Percentiles rank a stretch among this genome's conserved stretches.
These are phyloP conservation scores for Gryllus longicercus DNA, from an alignment of 2,888 invertebrate species.

Conservation along the genomic window DNA sequence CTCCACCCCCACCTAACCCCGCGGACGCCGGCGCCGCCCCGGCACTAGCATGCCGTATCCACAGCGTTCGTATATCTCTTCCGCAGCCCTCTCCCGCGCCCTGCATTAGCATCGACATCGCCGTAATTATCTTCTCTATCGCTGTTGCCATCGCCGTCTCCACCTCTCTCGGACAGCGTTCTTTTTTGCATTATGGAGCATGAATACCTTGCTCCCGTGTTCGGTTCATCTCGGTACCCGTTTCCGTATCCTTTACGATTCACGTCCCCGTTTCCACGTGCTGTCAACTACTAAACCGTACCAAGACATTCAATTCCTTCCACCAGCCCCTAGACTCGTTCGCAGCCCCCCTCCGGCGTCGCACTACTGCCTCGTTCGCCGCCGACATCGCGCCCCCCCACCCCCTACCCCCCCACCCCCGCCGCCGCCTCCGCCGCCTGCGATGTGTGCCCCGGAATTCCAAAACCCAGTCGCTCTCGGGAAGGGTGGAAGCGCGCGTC, in stretches of 20 bases:
- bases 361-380: conserved; percentile 20
- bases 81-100: not conserved
- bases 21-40: not conserved
- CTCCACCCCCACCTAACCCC: not conserved
- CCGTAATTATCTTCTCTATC: no score
- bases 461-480: conserved; percentile 28
- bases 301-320: no score
- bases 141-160: no score
- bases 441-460: conserved; percentile 31
- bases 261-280: no score
- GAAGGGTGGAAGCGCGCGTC: not conserved
- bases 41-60: not conserved
- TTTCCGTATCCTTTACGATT: no score
- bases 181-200: no score
- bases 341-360: conserved; percentile 23
- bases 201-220: no score
- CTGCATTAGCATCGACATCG: not conserved
- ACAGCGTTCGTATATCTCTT: not conserved
- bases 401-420: not conserved
- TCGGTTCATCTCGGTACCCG: no score
- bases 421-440: not conserved
- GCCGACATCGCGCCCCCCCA: not conserved
- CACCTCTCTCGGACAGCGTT: no score
- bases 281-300: no score
- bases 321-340: conserved; percentile 28